phyloP scores from a whole-genome alignment of 2,113 vertebrate species.

The Saguinus midas region DNA sequence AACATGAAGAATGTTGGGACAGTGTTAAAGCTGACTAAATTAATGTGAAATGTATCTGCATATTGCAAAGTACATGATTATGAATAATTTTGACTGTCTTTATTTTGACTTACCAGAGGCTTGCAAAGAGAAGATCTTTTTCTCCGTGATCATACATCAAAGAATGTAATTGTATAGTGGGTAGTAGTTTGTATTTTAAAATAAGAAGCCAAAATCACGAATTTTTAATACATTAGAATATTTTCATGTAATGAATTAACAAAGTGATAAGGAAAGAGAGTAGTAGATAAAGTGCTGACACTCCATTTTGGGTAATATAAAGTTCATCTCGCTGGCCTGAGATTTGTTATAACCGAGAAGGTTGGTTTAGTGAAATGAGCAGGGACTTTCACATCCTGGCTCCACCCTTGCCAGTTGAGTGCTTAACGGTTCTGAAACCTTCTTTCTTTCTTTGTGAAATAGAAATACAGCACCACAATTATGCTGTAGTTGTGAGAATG shows the following conservation, averaged over 20 bases:
- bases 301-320: not conserved
- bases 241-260: not conserved
- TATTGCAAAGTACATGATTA: not conserved
- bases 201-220: not conserved
- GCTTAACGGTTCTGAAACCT: slow-evolving; percentile 37
- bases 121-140: slow-evolving; percentile 36
- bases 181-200: slow-evolving; percentile 14
- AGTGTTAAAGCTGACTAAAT: not conserved
- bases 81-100: slow-evolving; percentile 8
- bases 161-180: not conserved
- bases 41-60: not conserved
- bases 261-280: not conserved
- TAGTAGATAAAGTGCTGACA: not conserved
- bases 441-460: slow-evolving; percentile 33
- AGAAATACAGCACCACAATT: slow-evolving; percentile 26
- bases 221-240: not conserved
- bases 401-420: not conserved
- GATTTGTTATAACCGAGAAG: not conserved
- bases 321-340: not conserved
- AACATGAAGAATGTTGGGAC: slow-evolving; percentile 36
- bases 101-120: not conserved
- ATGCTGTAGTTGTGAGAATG: not conserved
- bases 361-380: not conserved
- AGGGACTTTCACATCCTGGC: slow-evolving; percentile 31
- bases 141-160: not conserved